Base-by-base conservation (phyloP, 2,888 invertebrate genomes). In the Platerodrilus igneus region DNA sequence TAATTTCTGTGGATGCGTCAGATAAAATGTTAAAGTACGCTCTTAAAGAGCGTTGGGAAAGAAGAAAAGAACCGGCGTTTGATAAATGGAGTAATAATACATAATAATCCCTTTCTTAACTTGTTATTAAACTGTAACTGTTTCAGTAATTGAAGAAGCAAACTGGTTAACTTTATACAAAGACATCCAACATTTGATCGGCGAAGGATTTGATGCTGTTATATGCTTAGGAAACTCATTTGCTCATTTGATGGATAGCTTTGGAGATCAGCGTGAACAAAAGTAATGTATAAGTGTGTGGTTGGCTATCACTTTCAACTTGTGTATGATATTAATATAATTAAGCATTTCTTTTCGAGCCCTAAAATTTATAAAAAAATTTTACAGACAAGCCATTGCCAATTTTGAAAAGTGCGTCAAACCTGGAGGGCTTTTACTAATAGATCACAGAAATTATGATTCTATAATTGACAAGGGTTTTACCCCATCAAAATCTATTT, bases 11-110 rank as follows among this genome's bases (percentile, higher is more conserved):
- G 3, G 92, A 92, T 68, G 91, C 91, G 0, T 91, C 91, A 0
- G 92, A 92, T 63, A 91, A 91, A 69, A 92, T 92, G 92, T 66
- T 92, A 56, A 92, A 92, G 59, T 83, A 88, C 61, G 92, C 92
- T 0, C 69, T 91, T 20, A 87, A 89, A 59, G 80, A 86, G 13
- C 73, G 92, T 32, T 92, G 92, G 92, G 78, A 81, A 34, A 77
- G 87, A 31, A 74, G 92, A 47, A 86, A 81, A 58, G 84, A 91
- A 57, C 55, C 71, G 0, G 79, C 78, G 30, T 92, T 88, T 58
- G 87, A 92, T 57, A 78, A 83, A 36, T 92, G 92, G 92, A 73
- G 91, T 92, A 69, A 71, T 75, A 64, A 36, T 20, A n/a, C 26
- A 9, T 14, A 13, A 34, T 17, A 15, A 20, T 22, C 23, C 17